Conservation (phyloP, 2,888 invertebrate species). For the Cistogaster globosa region DNA sequence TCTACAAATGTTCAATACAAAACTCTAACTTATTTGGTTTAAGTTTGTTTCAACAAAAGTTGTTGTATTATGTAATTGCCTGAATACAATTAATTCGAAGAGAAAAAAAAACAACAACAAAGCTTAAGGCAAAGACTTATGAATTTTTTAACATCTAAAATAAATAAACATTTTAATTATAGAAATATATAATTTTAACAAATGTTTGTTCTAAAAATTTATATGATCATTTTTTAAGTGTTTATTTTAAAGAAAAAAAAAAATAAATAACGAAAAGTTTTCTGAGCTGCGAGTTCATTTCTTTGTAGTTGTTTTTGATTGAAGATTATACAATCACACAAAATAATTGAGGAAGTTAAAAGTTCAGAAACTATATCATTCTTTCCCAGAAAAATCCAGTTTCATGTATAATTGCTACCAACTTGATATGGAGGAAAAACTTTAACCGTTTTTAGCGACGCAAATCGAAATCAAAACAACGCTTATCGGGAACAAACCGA, state of each 20-base stretch:
- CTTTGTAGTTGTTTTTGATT: too few relatives aligned
- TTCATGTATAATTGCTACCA: too few relatives aligned
- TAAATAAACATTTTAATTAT: constrained; percentile 35
- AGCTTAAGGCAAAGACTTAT: background rate
- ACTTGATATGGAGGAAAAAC: too few relatives aligned
- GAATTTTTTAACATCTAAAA: background rate
- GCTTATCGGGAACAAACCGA: too few relatives aligned
- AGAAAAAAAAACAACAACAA: background rate
- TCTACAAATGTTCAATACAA: background rate
- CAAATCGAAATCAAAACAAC: too few relatives aligned
- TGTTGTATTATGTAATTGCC: constrained; percentile 46
- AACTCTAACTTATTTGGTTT: constrained; percentile 4
- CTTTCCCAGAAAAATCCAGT: too few relatives aligned
- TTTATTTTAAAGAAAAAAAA: background rate
- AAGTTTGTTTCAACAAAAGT: constrained; percentile 23
- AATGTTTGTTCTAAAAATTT: background rate
- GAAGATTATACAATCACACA: too few relatives aligned
- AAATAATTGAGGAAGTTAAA: too few relatives aligned
- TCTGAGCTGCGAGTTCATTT: background rate
- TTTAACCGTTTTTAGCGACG: too few relatives aligned
- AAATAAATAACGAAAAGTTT: background rate
- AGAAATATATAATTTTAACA: constrained; percentile 11
- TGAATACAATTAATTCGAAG: background rate
- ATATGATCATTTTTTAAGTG: background rate
- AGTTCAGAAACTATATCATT: too few relatives aligned